Evolutionary conservation across 1,140 invertebrate species (phyloP), one percentile per base, ranked within the genome.

Genomic region (Penaeus japonicus): DNA sequence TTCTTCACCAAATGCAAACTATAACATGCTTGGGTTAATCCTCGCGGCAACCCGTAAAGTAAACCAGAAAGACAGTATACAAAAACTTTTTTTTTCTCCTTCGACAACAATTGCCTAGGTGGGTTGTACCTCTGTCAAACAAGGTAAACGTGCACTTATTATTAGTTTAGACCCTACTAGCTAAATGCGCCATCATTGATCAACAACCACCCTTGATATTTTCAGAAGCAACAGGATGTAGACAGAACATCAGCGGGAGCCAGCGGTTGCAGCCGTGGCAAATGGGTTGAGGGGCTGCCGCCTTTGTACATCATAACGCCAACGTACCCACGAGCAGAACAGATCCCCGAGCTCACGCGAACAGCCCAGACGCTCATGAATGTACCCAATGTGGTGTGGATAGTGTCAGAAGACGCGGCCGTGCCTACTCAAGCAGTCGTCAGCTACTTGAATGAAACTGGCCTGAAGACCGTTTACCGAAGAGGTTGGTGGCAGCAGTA

Each of bases 241-340:
- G 15, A 18, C 17, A 73, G 35, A 73, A 2, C 70, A 73, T n/a
- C 55, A 20, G 54, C 24, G 39, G 24, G 47, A 55, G n/a, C 10
- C n/a, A 27, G 39, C 10, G 0, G 2, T 4, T 65, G 62, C 22
- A 30, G 53, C 4, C n/a, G 30, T 15, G 32, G 27, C 2, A 55
- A 47, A n/a, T 89, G 90, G 90, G 47, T 79, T 4, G 84, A 86
- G 27, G 88, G 78, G 4, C 88, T 92, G 24, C 91, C 92, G 24
- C 90, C 90, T 0, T 95, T 96, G 54, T 95, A 95, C 91, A 95
- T 96, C 89, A 94, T 97, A 20, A 97, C 96, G 1, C 96, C 95
- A 82, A 96, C 95, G 65, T 94, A 95, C 92, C 92, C 93, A 3
- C 91, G 95, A 54, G 91, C 93, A 3, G 94, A 94, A 86, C 95